These are phyloP conservation scores for Cyphomyrmex costatus DNA, from an alignment of 1,140 invertebrate genomes.

Conservation along the genomic window DNA sequence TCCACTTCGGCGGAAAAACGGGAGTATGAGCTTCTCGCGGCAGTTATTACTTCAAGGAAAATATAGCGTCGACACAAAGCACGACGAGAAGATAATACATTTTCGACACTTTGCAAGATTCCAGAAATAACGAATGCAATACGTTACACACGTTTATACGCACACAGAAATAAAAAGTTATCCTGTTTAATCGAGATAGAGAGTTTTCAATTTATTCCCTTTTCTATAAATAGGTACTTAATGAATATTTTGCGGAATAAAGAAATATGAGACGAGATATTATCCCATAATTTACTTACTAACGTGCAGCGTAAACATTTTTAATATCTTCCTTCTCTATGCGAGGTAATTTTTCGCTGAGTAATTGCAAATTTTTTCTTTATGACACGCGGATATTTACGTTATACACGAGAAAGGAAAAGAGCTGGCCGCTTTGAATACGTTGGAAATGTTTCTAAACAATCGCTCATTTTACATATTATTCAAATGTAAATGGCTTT, in stretches of 20 bases:
- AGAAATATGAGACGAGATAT: conserved; percentile 28
- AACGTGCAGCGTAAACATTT: conserved; percentile 29
- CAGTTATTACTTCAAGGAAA: conserved; percentile 55
- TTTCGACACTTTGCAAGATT: conserved; percentile 36
- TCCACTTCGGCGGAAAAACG: conserved; percentile 31
- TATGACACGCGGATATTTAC: not conserved
- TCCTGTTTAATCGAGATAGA: not conserved
- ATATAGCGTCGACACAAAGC: not conserved
- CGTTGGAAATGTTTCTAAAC: not conserved
- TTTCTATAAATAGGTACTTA: not conserved
- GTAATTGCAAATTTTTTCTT: conserved; percentile 42
- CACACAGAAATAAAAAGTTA: not conserved
- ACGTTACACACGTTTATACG: not conserved
- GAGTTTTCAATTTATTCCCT: not conserved
- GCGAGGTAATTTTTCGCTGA: not conserved
- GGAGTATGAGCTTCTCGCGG: conserved; percentile 7
- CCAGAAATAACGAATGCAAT: not conserved
- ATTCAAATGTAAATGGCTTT: conserved; percentile 21
- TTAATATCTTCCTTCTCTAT: conserved; percentile 22
- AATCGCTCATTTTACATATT: conserved; percentile 6
- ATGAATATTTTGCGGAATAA: conserved; percentile 1
- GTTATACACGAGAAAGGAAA: not conserved
- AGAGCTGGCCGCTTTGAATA: not conserved
- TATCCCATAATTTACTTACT: conserved; percentile 35
- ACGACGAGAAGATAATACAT: conserved; percentile 28